phyloP scores from a whole-genome alignment of 1,140 invertebrate species.

The Xylocopa sonorina region DNA sequence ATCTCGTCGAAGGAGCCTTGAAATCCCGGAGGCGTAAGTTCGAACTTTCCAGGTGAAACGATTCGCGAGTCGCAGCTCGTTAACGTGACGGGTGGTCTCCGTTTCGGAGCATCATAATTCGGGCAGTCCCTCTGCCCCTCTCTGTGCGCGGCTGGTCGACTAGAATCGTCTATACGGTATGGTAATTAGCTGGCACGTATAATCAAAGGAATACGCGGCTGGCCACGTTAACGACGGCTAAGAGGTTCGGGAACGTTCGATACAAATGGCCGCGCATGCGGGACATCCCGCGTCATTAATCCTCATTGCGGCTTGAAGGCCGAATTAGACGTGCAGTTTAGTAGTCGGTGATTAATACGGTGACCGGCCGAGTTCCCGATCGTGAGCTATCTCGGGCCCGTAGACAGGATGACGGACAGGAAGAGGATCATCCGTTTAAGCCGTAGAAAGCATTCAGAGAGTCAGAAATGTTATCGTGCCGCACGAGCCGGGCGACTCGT shows the following conservation, averaged over 20 bases:
- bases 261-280: constrained; percentile 72
- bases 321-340: constrained; percentile 72
- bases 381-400: constrained; percentile 48
- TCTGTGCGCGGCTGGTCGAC: not conserved
- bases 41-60: constrained; percentile 13
- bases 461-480: constrained; percentile 43
- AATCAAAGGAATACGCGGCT: constrained; percentile 61
- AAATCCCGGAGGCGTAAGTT: no score
- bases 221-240: constrained; percentile 62
- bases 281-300: constrained; percentile 75
- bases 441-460: constrained; percentile 42
- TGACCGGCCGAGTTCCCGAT: constrained; percentile 60
- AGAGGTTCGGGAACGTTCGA: constrained; percentile 63
- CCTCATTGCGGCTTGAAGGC: constrained; percentile 75
- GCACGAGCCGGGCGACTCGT: constrained; percentile 2
- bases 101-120: constrained; percentile 26
- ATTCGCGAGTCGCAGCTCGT: constrained; percentile 46
- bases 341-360: constrained; percentile 68
- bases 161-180: constrained; percentile 39
- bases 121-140: constrained; percentile 6
- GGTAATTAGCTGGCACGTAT: constrained; percentile 64
- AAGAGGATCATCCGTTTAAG: constrained; percentile 55
- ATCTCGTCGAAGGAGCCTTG: not conserved
- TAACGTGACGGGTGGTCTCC: constrained; percentile 54
- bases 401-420: constrained; percentile 67